Base-by-base conservation (phyloP, 2,888 invertebrate genomes). In the Philonicus albiceps region DNA sequence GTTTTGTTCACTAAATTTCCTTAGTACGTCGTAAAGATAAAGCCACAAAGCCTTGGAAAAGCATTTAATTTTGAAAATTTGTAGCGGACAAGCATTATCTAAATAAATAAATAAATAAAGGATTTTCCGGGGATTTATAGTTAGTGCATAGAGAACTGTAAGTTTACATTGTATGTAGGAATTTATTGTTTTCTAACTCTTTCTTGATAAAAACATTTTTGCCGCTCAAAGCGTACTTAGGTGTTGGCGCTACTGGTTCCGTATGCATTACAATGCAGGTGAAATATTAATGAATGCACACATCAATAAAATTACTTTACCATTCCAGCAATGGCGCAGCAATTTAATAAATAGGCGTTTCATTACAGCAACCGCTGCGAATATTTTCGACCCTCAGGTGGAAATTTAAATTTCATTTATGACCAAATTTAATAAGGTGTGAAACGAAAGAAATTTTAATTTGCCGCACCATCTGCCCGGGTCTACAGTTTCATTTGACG, bases 401-500 rank as follows among this genome's bases (percentile, higher is more conserved):
- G 27, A 78, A 37, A 78, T 27, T 78, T 22, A 53, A 49, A 78
- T 49, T 78, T 49, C 78, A 78, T 78, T 78, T 49, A 78, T 49
- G 76, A 27, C 53, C 55, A 81, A 81, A 81, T 81, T 81, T 55
- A 81, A 81, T 81, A 81, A 81, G 53, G 81, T 81, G 81, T 81
- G 53, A 81, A 81, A 81, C 53, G 81, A 81, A 55, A 81, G 81
- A 64, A 55, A 81, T 81, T 81, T 81, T 64, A 81, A 81, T 81
- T 81, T 81, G 27, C 81, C 81, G 64, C 81, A 81, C 81, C 78
- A 78, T 78, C 78, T 78, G 78, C 49, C 76, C 34, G 78, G n/a
- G 19, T 13, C 64, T 64, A 64, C 64, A 19, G 8, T 64, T 64
- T 64, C 64, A 64, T 22, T 11, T 11, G 27, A 3, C 11, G 64